These are phyloP conservation scores for Coremacera marginata DNA, from an alignment of 2,888 invertebrate genomes.

Conservation along the genomic window DNA sequence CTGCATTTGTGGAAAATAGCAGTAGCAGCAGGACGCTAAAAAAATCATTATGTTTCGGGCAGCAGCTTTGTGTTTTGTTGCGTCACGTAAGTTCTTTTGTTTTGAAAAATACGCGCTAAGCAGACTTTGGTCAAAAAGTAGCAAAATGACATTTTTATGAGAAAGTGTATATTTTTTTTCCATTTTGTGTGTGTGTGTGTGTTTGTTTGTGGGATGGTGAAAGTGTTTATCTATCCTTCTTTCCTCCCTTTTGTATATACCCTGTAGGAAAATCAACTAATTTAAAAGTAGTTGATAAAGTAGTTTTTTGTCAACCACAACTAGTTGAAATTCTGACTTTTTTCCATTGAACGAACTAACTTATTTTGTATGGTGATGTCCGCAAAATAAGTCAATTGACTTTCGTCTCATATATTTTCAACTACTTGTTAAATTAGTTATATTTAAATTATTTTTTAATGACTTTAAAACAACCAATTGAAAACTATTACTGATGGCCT, in stretches of 20 bases:
- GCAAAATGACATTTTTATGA: slow-evolving; percentile 5
- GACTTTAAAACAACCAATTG: too few species aligned
- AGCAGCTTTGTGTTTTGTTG: background rate
- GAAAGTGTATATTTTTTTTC: background rate
- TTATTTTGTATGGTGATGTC: too few species aligned
- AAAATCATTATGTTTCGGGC: background rate
- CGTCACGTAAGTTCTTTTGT: background rate
- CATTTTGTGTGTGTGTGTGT: background rate
- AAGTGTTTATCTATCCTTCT: background rate
- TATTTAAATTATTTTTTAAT: too few species aligned
- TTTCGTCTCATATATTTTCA: too few species aligned
- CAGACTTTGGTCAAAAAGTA: background rate
- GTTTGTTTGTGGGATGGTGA: background rate
- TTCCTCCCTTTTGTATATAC: background rate
- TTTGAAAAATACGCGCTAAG: background rate
- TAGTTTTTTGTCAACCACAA: too few species aligned
- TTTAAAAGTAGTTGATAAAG: too few species aligned
- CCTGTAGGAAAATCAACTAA: too few species aligned
- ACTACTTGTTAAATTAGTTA: too few species aligned
- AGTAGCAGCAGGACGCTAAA: background rate
- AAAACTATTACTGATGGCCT: too few species aligned
- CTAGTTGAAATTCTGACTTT: too few species aligned
- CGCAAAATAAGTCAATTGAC: too few species aligned
- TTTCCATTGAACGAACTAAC: too few species aligned
- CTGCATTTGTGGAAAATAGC: background rate